Conservation (phyloP, 2,797 vertebrate genomes). For the Hydrocynus forskahlii region DNA sequence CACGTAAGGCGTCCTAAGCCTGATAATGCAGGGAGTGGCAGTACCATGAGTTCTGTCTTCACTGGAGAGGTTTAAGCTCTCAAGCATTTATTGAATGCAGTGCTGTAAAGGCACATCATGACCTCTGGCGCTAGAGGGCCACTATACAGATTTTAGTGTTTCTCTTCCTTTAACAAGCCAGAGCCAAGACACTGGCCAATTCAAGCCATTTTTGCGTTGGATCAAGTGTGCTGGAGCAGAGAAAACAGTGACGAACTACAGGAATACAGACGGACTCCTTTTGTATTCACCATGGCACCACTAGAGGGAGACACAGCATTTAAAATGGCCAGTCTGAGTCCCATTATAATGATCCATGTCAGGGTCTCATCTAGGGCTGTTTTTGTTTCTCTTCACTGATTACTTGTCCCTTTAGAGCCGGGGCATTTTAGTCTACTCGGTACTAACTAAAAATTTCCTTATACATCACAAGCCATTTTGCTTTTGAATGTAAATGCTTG, state of each 20-base stretch:
- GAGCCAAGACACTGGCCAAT: neutral
- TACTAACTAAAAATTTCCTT: neutral
- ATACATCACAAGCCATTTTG: neutral
- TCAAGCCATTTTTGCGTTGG: neutral
- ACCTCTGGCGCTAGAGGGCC: neutral
- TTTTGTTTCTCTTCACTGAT: neutral
- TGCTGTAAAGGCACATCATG: neutral
- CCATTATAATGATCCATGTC: neutral
- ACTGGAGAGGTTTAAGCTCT: neutral
- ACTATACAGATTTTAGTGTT: constrained; percentile 18
- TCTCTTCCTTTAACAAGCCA: neutral
- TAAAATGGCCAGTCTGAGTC: neutral
- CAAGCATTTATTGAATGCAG: neutral
- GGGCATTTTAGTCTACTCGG: neutral
- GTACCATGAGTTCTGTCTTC: neutral
- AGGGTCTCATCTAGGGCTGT: neutral
- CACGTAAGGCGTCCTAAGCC: neutral
- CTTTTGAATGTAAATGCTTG: neutral
- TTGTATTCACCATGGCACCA: constrained; percentile 45
- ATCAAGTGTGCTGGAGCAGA: neutral
- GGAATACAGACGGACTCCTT: neutral
- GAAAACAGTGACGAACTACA: neutral
- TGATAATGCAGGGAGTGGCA: constrained; percentile 12
- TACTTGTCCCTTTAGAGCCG: neutral
- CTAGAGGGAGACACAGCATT: constrained; percentile 62